Base-by-base conservation (phyloP, 2,113 vertebrate species). In the Lepidothrix coronata region DNA sequence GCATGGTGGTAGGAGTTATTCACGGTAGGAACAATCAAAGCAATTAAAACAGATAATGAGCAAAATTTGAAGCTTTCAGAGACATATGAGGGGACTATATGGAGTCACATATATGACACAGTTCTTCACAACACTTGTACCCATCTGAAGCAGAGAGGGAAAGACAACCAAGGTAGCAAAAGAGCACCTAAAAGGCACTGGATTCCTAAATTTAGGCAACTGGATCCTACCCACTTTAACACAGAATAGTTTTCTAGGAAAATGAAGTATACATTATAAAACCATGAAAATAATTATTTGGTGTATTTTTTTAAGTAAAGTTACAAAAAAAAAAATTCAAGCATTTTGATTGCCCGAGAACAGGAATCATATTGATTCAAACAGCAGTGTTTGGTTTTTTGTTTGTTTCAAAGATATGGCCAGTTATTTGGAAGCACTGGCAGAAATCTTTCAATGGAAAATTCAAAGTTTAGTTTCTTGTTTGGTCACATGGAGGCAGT, bases 401-500 rank as follows among this genome's bases (percentile, higher is more conserved):
- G 5, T 27, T 79, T 48, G 4, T 70, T 93, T 84, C 18, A 37
- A 37, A 79, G 37, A 61, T 82, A 28, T 6, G 15, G 18, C 14
- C 11, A 43, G 23, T 62, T 66, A 28, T 39, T 76, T 62, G 37
- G 44, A 91, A 81, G 8, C 8, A 13, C 33, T 21, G 27, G 17
- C 18, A 86, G 22, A 54, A 75, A 63, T 6, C 20, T 70, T 35
- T 19, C 12, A 49, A 30, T 6, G 27, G 46, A 30, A 88, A 76
- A 73, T 35, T 70, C 46, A 59, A 49, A 30, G 7, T 66, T 77
- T 33, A 88, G 9, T 88, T 91, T 77, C 39, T 57, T 13, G 3
- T 84, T 86, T 72, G 57, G 72, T 91, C 93, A 91, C 96, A 84
- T 0, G 72, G 93, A 96, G 93, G 91, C 93, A 93, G 85, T 78